Base-by-base conservation (phyloP, 2,888 invertebrate genomes). In the Noctua janthe region DNA sequence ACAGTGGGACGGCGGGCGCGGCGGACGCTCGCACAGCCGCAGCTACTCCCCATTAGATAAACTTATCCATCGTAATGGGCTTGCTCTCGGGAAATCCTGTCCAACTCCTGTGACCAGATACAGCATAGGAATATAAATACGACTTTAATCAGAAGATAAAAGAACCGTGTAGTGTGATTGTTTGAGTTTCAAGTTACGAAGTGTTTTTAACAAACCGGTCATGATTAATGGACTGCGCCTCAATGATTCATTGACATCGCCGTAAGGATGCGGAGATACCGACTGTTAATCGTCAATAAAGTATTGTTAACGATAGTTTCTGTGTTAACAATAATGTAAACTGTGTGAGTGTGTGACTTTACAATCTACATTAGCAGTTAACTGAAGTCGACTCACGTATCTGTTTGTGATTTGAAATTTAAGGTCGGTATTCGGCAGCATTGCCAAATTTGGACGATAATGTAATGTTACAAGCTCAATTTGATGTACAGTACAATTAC, bases 181-280 rank as follows among this genome's bases (percentile, higher is more conserved):
- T 90, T 90, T 88, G 88, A 90, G 88, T 90, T 88, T 90, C 89
- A 79, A 88, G 89, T 91, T 88, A 83, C 85, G 76, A 84, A 88
- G 88, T 87, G 89, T 90, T 91, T 89, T 87, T 88, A 89, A 90
- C 89, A 90, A 92, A 93, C 92, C 92, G 91, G 91, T 93, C 90
- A 89, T 92, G 90, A 93, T 92, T 90, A 91, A 91, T 91, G 88
- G 80, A 88, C 85, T 91, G 90, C 86, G 92, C 88, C 90, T 91
- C 92, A 91, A 93, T 94, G 94, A 93, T 93, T 94, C 94, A 93
- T 92, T 91, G 92, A 90, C 92, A 91, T 90, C 90, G 85, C 87
- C 89, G 90, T 91, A 87, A 94, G 93, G 93, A 93, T 94, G 92
- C 92, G 90, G 91, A 92, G 93, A 93, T 93, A 92, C 87, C 87